phyloP scores from a whole-genome alignment of 1,140 invertebrate species.

The Apis laboriosa region DNA sequence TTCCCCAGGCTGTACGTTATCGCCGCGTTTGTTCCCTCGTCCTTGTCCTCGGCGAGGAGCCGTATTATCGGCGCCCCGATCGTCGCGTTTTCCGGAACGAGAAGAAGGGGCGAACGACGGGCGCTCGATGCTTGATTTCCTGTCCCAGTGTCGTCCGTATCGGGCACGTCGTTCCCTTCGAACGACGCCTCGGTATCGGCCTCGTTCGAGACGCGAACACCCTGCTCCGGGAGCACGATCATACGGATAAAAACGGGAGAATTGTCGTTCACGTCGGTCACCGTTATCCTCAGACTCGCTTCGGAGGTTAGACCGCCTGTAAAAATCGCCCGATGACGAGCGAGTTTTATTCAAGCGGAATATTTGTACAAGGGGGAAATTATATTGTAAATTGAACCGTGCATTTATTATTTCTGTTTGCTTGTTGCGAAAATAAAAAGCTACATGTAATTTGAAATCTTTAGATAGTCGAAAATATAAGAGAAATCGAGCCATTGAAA shows the following conservation, averaged over 20 bases:
- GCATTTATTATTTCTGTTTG: no score
- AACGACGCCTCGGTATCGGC: slow-evolving; percentile 68
- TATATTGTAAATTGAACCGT: no score
- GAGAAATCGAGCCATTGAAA: no score
- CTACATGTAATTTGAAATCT: no score
- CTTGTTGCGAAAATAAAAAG: no score
- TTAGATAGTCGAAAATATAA: no score
- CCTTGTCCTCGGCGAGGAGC: slow-evolving; percentile 90
- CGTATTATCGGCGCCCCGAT: slow-evolving; percentile 89
- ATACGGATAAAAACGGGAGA: slow-evolving; percentile 86
- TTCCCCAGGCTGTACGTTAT: slow-evolving; percentile 86
- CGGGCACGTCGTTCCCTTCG: slow-evolving; percentile 73
- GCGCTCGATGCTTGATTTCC: slow-evolving; percentile 72
- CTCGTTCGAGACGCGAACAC: slow-evolving; percentile 83
- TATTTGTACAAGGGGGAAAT: no score
- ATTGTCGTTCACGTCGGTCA: slow-evolving; percentile 94
- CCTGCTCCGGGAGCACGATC: slow-evolving; percentile 84
- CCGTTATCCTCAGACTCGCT: slow-evolving; percentile 85
- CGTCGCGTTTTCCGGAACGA: slow-evolving; percentile 89
- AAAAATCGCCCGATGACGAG: not conserved
- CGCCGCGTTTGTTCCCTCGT: slow-evolving; percentile 87
- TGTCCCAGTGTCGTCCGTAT: slow-evolving; percentile 70
- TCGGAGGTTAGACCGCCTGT: slow-evolving; percentile 85
- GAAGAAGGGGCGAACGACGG: slow-evolving; percentile 82
- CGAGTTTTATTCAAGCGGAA: not conserved